These are phyloP conservation scores for Halocaridina rubra DNA, from an alignment of 2,888 invertebrate species.

Conservation along the genomic window DNA sequence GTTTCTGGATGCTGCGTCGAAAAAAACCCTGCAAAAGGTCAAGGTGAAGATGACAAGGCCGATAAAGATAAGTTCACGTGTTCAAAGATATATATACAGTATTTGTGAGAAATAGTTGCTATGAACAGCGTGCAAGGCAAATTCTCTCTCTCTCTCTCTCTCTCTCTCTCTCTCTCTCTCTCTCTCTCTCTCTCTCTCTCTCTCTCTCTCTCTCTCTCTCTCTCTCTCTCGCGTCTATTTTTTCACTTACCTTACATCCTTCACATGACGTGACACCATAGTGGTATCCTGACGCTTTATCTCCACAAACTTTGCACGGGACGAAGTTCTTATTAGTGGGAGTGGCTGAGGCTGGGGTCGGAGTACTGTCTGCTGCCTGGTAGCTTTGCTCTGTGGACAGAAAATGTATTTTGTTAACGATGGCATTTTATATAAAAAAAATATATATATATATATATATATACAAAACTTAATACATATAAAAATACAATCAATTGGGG, in stretches of 20 bases:
- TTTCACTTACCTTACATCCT: constrained; percentile 92
- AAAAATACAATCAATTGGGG: no score
- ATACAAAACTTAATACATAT: no score
- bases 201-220: no score
- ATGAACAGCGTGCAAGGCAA: no score
- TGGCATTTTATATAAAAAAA: neutral
- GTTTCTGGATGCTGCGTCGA: constrained; percentile 94
- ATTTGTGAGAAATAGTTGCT: no score
- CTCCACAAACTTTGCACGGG: constrained; percentile 96
- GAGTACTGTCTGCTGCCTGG: constrained; percentile 81
- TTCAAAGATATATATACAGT: no score
- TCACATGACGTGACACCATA: constrained; percentile 98
- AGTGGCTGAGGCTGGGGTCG: constrained; percentile 80
- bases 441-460: neutral
- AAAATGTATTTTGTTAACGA: neutral
- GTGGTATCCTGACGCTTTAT: constrained; percentile 95
- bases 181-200: neutral
- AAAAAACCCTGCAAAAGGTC: constrained; percentile 85
- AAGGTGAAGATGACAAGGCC: neutral
- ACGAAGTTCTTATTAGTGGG: constrained; percentile 84
- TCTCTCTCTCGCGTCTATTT: no score
- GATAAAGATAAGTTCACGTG: neutral
- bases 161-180: neutral
- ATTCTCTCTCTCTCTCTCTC: neutral
- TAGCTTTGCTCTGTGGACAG: constrained; percentile 77